A percentile compares a stretch with the other conserved stretches of the same genome.
Conservation (phyloP, 2,797 vertebrate species). For the Thripadectes ignobilis region DNA sequence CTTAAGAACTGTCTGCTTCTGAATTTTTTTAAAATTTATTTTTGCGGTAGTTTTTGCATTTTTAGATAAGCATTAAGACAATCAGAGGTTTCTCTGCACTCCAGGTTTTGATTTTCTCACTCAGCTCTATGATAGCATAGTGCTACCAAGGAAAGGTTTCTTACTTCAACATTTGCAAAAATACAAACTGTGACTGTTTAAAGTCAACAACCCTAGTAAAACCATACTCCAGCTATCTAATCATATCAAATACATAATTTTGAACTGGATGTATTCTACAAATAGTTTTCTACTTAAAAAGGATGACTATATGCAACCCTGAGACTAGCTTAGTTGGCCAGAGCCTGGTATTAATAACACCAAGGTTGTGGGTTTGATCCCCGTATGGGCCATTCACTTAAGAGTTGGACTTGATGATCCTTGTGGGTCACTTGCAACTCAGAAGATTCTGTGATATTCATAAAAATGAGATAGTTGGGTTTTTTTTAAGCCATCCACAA, state of each 20-base stretch:
- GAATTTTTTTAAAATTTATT: background rate
- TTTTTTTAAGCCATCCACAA: background rate
- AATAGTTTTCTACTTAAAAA: background rate
- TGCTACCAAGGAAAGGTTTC: background rate
- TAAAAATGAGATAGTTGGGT: background rate
- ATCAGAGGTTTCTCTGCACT: background rate
- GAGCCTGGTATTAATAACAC: background rate
- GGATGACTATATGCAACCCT: background rate
- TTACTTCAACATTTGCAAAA: background rate
- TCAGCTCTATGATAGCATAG: background rate
- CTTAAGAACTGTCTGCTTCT: background rate
- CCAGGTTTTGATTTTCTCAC: background rate
- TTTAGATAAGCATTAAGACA: background rate
- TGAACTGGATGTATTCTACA: background rate
- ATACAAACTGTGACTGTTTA: background rate
- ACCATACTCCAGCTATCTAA: background rate
- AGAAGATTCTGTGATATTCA: background rate
- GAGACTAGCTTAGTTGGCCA: background rate
- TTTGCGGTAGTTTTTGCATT: background rate
- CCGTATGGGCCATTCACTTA: background rate
- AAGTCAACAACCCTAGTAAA: background rate
- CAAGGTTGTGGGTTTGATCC: background rate
- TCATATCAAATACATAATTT: background rate
- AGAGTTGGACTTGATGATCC: background rate
- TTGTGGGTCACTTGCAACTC: background rate